A percentile compares a stretch with the other conserved stretches of the same genome.
Conservation (phyloP, 2,888 invertebrate species). For the Gnatocerus cornutus region DNA sequence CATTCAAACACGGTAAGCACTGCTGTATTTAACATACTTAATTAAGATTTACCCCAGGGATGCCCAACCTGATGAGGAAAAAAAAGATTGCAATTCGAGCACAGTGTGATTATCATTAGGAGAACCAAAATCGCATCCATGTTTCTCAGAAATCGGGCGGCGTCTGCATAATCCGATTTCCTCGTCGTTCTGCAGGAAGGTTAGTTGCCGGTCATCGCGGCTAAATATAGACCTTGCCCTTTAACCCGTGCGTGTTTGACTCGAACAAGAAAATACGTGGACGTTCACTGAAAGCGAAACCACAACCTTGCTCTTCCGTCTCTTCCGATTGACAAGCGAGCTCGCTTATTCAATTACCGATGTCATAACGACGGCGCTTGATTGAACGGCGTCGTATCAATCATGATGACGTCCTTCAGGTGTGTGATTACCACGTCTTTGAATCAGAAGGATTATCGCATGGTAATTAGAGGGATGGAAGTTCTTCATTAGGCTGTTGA, state of each 20-base stretch:
- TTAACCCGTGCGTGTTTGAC: slow-evolving; percentile 32
- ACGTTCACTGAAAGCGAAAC: slow-evolving; percentile 42
- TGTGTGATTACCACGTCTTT: slow-evolving; percentile 7
- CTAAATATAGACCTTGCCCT: slow-evolving; percentile 43
- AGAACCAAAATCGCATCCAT: too few relatives aligned
- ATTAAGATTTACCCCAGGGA: too few relatives aligned
- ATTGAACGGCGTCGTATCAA: slow-evolving; percentile 58
- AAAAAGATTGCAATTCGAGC: too few relatives aligned
- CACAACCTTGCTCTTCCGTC: slow-evolving; percentile 46
- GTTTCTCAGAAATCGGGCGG: not conserved
- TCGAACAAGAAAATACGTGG: slow-evolving; percentile 27
- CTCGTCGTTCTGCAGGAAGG: slow-evolving; percentile 16
- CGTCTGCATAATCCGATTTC: slow-evolving; percentile 23
- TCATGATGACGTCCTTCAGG: slow-evolving; percentile 46
- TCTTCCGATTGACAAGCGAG: slow-evolving; percentile 58
- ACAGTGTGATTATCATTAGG: too few relatives aligned
- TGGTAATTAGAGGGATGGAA: not conserved
- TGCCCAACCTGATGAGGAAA: too few relatives aligned
- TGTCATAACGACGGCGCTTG: slow-evolving; percentile 60
- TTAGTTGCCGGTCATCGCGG: slow-evolving; percentile 35
- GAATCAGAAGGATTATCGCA: slow-evolving; percentile 31
- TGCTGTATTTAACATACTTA: too few relatives aligned
- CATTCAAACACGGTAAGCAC: too few relatives aligned
- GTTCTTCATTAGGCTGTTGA: slow-evolving; percentile 17
- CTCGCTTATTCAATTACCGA: slow-evolving; percentile 60